phyloP scores from a whole-genome alignment of 1,140 invertebrate species.

The Drosophila teissieri region DNA sequence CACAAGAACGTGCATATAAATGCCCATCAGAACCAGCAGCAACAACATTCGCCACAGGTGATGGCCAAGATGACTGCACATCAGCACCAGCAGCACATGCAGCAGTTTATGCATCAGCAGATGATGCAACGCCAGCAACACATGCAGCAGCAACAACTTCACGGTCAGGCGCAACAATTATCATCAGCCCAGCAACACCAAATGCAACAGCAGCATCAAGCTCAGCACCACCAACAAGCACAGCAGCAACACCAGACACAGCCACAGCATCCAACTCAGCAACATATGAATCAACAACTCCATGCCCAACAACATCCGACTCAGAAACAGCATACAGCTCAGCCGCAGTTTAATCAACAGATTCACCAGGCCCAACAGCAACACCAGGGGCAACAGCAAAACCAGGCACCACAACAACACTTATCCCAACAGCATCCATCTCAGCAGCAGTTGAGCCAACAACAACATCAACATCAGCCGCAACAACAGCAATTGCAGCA shows the following conservation, averaged over 20 bases:
- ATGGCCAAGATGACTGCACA: conserved; percentile 60
- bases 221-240: conserved; percentile 49
- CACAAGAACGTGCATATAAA: conserved; percentile 64
- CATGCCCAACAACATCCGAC: conserved; percentile 34
- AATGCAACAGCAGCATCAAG: conserved; percentile 46
- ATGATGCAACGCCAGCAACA: conserved; percentile 60
- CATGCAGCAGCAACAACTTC: conserved; percentile 51
- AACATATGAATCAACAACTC: conserved; percentile 35
- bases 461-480: conserved; percentile 29
- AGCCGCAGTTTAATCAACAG: conserved; percentile 39
- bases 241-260: conserved; percentile 46
- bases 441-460: no score
- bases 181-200: conserved; percentile 45
- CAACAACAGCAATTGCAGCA: conserved; percentile 28
- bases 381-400: conserved; percentile 40
- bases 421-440: background rate
- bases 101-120: conserved; percentile 67
- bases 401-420: conserved; percentile 31
- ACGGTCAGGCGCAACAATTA: conserved; percentile 30
- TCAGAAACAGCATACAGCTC: conserved; percentile 12
- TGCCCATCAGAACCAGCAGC: conserved; percentile 54
- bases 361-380: no score
- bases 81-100: conserved; percentile 55
- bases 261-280: conserved; percentile 43
- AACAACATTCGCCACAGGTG: conserved; percentile 66